A percentile compares a stretch with the other conserved stretches of the same genome.
These are phyloP conservation scores for Arenaria interpres DNA, from an alignment of 2,113 vertebrate species.

Conservation along the genomic window DNA sequence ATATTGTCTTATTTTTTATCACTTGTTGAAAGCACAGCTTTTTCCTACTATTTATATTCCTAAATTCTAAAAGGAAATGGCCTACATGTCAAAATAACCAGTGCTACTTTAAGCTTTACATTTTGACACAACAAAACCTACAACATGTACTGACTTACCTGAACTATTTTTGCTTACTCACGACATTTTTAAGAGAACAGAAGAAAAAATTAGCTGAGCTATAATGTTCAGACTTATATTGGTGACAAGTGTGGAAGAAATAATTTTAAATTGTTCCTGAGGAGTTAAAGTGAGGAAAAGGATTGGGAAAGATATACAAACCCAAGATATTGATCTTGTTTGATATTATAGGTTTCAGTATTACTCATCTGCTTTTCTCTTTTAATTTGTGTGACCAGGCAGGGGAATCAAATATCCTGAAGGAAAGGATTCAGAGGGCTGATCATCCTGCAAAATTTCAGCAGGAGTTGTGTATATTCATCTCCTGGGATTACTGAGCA, in stretches of 20 bases:
- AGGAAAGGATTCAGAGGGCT: conserved; percentile 11
- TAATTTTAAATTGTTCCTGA: neutral
- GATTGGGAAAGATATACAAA: neutral
- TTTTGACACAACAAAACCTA: neutral
- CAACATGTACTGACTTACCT: neutral
- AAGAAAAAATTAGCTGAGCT: neutral
- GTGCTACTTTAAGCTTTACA: neutral
- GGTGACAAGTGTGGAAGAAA: neutral
- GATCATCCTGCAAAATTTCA: neutral
- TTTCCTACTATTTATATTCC: neutral
- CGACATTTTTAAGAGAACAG: neutral
- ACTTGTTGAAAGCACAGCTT: neutral
- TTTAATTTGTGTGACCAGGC: neutral
- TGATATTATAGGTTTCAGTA: neutral
- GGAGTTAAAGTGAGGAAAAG: neutral
- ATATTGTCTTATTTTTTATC: neutral
- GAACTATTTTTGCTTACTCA: neutral
- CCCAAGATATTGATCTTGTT: neutral
- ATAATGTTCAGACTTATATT: neutral
- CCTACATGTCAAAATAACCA: neutral
- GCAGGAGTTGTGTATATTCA: neutral
- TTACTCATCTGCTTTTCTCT: neutral
- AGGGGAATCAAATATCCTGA: conserved; percentile 27
- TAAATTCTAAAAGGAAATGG: neutral
- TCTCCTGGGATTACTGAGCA: neutral